phyloP scores from a whole-genome alignment of 2,113 vertebrate genomes.

The Syngnathus typhle region DNA sequence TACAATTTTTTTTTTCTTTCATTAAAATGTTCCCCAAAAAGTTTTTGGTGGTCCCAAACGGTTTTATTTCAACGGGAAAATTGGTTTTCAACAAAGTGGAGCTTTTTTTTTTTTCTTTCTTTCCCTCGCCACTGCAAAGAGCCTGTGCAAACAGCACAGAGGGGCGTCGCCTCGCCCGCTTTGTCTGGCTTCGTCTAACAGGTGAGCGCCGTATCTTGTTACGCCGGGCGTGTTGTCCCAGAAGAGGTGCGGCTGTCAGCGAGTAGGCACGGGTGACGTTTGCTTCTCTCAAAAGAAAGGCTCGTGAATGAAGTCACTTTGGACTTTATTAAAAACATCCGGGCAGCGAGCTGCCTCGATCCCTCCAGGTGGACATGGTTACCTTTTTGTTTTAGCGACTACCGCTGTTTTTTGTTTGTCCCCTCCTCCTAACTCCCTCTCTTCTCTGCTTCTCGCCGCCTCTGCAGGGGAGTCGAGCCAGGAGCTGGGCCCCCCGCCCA shows the following conservation, averaged over 20 bases:
- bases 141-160: slow-evolving; percentile 46
- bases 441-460: slow-evolving; percentile 17
- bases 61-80: background rate
- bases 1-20: too few relatives aligned
- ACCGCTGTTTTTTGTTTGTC: background rate
- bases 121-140: slow-evolving; percentile 15
- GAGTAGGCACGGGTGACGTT: slow-evolving; percentile 3
- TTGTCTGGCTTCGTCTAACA: slow-evolving; percentile 27
- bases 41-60: background rate
- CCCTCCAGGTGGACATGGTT: background rate
- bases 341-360: background rate
- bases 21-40: background rate
- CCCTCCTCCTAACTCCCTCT: slow-evolving; percentile 3
- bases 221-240: slow-evolving; percentile 42
- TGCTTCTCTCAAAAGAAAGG: background rate
- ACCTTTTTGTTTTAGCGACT: background rate
- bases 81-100: background rate
- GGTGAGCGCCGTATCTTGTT: slow-evolving; percentile 58
- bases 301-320: slow-evolving; percentile 5
- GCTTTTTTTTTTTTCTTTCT: slow-evolving; percentile 39
- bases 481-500: slow-evolving; percentile 94
- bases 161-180: slow-evolving; percentile 36
- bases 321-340: background rate
- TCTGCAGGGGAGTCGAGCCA: slow-evolving; percentile 84
- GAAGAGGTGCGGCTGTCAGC: slow-evolving; percentile 40